Evolutionary conservation across 37 sponge, comb jelly and placozoan species (phyloP).

Genomic region (Corticium candelabrum): DNA sequence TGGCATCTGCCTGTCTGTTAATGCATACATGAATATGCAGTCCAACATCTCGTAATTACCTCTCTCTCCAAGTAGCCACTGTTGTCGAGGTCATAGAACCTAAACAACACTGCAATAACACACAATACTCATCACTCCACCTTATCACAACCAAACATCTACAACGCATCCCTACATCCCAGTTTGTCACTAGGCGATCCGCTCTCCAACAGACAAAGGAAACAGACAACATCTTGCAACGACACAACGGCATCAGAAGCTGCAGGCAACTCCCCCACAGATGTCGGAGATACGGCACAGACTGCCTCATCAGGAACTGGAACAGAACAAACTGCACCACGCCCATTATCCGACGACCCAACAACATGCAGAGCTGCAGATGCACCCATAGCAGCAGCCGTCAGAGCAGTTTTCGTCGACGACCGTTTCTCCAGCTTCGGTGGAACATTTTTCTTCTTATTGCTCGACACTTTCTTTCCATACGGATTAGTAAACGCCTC

Average conservation of each 20-base stretch:
- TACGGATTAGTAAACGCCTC: too few species aligned
- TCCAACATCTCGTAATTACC: not conserved
- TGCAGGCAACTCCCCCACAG: not conserved
- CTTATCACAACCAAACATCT: not conserved
- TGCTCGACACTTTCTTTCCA: too few species aligned
- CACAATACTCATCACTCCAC: too few species aligned
- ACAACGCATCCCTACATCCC: not conserved
- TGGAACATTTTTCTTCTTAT: too few species aligned
- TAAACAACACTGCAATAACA: constrained; percentile 1
- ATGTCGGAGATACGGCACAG: not conserved
- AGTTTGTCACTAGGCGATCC: not conserved
- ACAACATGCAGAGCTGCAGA: not conserved
- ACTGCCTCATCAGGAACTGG: not conserved
- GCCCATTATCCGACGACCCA: not conserved
- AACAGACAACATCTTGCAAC: not conserved
- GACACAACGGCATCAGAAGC: not conserved
- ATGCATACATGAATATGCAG: too few species aligned
- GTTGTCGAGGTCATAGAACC: constrained; percentile 7
- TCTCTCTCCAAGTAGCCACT: constrained; percentile 13
- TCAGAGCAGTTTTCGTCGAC: not conserved
- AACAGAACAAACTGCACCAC: not conserved
- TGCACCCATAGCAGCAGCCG: not conserved
- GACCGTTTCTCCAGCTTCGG: too few species aligned
- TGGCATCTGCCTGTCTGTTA: too few species aligned
- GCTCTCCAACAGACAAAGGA: not conserved